A percentile compares a stretch with the other conserved stretches of the same genome.
Conservation (phyloP, 2,888 invertebrate species). For the Plagodis dolabraria region DNA sequence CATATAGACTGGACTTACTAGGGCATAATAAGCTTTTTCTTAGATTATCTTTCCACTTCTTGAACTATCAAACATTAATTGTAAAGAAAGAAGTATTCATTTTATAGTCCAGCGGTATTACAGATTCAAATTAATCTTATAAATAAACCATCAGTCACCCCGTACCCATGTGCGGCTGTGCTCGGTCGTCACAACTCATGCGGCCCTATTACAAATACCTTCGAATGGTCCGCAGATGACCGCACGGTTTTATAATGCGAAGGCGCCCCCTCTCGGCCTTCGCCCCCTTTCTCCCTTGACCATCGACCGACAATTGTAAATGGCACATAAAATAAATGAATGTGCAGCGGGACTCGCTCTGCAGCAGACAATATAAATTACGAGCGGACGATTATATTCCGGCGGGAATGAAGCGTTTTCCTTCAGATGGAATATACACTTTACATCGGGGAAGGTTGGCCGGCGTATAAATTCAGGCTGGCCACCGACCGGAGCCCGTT, state of each 20-base stretch:
- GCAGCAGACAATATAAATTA: constrained; percentile 86
- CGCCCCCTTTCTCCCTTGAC: constrained; percentile 79
- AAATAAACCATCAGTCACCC: constrained; percentile 74
- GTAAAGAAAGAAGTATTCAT: too few relatives aligned
- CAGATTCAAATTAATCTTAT: constrained; percentile 58
- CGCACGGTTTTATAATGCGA: constrained; percentile 85
- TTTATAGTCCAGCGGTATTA: constrained; percentile 17
- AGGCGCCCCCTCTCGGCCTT: constrained; percentile 63
- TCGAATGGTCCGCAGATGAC: constrained; percentile 82
- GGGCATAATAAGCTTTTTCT: too few relatives aligned
- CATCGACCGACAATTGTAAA: constrained; percentile 86
- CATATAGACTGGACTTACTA: too few relatives aligned
- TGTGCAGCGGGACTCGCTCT: constrained; percentile 85
- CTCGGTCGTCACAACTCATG: constrained; percentile 71
- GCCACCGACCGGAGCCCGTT: constrained; percentile 52
- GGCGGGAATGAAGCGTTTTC: constrained; percentile 82
- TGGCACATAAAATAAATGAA: constrained; percentile 86
- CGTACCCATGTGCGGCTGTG: constrained; percentile 44
- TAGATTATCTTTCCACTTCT: constrained; percentile 2
- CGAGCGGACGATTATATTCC: constrained; percentile 86
- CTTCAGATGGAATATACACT: constrained; percentile 72
- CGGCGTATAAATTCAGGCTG: constrained; percentile 57
- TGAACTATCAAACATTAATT: constrained; percentile 11
- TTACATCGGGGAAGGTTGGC: constrained; percentile 56
- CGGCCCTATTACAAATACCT: constrained; percentile 81